Base-by-base conservation (phyloP, 2,113 vertebrate genomes). In the Aspidoscelis tigris region DNA sequence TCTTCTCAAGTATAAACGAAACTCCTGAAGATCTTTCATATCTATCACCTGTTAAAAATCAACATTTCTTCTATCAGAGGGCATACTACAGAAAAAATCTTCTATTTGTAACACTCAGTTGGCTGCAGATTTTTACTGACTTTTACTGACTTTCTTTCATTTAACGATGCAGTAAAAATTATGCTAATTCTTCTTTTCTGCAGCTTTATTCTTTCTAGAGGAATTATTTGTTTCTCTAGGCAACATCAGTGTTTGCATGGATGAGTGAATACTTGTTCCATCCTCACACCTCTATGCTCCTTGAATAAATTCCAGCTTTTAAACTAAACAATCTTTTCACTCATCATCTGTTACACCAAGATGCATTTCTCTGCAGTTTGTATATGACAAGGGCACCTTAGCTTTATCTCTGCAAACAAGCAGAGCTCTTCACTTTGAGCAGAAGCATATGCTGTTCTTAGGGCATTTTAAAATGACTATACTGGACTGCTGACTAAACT, bases 11-110 rank as follows among this genome's bases (percentile, higher is more conserved):
- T 39, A 80, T 47, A 83, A 80, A 80, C 18, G 80, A 70, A 86
- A 66, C 33, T 82, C 50, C 83, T 89, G 80, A 65, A 88, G 80
- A 82, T 85, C 61, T 78, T 78, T 43, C 82, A 66, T 64, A 72
- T 18, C 8, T 7, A 73, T 64, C 76, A 26, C 77, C 94, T 94
- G 88, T 88, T 76, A 80, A 90, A 90, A 76, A 93, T 90, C 79
- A 87, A 87, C 69, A 81, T 84, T 82, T 73, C 55, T 83, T 41
- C 61, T 43, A 78, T 92, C 70, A 83, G 24, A 78, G 14, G 21
- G 81, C 24, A 55, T 33, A 5, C 5, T 53, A 58, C 18, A 84
- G 41, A 47, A 65, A 71, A 66, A 81, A n/a, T 41, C 7, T 72
- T 84, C 12, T n/a, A 61, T 61, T 20, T 73, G 20, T 33, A 84